Evolutionary conservation across 2,797 vertebrate genomes (phyloP).

Genomic region (Mareca penelope): DNA sequence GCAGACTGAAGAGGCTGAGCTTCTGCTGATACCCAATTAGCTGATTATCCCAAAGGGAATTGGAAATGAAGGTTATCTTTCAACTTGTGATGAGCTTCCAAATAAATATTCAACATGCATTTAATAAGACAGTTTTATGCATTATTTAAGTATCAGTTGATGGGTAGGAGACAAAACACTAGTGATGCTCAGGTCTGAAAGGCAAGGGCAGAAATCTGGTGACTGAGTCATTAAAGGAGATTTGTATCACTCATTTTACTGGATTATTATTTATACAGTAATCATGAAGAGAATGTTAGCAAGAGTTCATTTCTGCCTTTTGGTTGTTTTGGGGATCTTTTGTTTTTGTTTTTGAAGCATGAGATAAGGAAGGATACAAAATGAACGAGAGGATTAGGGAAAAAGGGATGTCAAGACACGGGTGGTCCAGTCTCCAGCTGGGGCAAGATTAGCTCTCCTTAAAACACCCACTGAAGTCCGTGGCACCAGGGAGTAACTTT

Average conservation of each 20-base stretch:
- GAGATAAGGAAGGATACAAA: not conserved
- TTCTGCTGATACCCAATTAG: slow-evolving; percentile 69
- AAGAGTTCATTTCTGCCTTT: not conserved
- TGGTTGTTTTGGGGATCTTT: not conserved
- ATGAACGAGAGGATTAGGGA: not conserved
- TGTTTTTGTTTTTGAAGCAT: not conserved
- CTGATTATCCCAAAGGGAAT: slow-evolving; percentile 77
- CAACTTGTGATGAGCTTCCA: slow-evolving; percentile 65
- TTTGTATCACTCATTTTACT: not conserved
- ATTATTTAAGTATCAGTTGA: slow-evolving; percentile 71
- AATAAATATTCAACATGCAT: slow-evolving; percentile 72
- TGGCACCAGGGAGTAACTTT: not conserved
- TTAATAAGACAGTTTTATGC: slow-evolving; percentile 73
- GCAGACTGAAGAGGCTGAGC: slow-evolving; percentile 6
- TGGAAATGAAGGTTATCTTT: slow-evolving; percentile 74
- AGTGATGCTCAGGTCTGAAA: slow-evolving; percentile 29
- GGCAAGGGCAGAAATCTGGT: slow-evolving; percentile 36
- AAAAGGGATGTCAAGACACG: not conserved
- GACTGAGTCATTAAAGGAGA: slow-evolving; percentile 34
- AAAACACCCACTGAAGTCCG: not conserved
- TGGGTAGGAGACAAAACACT: slow-evolving; percentile 25
- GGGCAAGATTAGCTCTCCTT: not conserved
- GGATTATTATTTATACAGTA: slow-evolving; percentile 35
- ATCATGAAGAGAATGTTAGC: not conserved
- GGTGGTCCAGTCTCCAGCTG: not conserved